Evolutionary conservation across 1,140 invertebrate species (phyloP), one percentile per base, ranked within the genome.

Genomic region (Cyclargus thomasi): DNA sequence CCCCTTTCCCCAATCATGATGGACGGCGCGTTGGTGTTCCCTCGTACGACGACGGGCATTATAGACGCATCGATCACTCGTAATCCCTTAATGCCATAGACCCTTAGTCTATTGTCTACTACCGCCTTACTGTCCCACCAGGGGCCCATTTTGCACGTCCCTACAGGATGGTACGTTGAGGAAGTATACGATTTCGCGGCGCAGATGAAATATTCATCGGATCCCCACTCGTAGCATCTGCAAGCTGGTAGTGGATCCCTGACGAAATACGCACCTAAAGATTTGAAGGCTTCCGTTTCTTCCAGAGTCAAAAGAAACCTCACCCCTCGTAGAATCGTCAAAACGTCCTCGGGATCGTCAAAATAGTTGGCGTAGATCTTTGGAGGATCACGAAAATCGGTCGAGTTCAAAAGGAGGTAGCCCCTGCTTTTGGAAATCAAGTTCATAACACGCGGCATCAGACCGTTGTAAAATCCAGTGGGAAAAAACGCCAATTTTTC

Each of bases 351-450:
- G 1, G 90, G 78, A 78, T 94, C 83, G 11, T 82, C 81, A 23
- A 95, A 93, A 76, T 96, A 97, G 70, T 95, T 95, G 0, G 96
- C 93, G 77, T 95, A 93, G 16, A 98, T 95, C 17, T 94, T 82
- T 0, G 97, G 97, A 72, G 95, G 93, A 7, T 93, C 91, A 35
- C 92, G 91, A 8, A 95, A 95, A 85, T 97, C 92, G 2, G 81
- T 92, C 64, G 90, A 86, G 67, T 92, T 91, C 0, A 97, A 82
- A 67, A 91, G 89, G 36, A 97, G 85, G 22, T 84, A 91, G 1
- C 96, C 96, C 35, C 90, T 88, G 57, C 94, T 95, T 77, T 94
- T 71, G 3, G 77, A 75, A 7, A 66, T 62, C 47, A 76, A 47
- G 63, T 70, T 69, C 65, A 71, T 72, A 4, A 64, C 62, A 23